These are phyloP conservation scores for Musca domestica DNA, from an alignment of 1,140 invertebrate genomes.

Conservation along the genomic window DNA sequence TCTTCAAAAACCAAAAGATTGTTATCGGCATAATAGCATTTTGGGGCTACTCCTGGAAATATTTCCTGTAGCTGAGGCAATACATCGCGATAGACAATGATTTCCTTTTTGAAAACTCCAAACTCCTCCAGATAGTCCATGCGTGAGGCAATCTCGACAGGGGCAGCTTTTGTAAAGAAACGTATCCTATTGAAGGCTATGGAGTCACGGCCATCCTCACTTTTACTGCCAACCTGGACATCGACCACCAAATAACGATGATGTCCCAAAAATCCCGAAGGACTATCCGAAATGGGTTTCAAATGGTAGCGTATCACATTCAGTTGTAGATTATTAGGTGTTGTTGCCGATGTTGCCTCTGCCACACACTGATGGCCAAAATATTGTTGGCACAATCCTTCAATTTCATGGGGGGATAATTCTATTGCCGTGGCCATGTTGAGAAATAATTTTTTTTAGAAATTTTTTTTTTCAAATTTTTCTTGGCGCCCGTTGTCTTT, in stretches of 20 bases:
- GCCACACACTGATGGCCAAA: constrained; percentile 42
- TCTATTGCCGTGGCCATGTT: constrained; percentile 56
- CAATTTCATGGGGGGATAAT: constrained; percentile 53
- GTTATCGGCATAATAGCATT: constrained; percentile 54
- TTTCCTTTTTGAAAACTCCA: constrained; percentile 58
- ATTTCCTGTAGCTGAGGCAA: constrained; percentile 48
- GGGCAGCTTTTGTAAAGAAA: constrained; percentile 59
- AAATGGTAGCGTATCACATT: constrained; percentile 34
- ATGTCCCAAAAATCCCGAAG: constrained; percentile 58
- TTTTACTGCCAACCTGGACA: constrained; percentile 26
- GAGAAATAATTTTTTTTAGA: background rate
- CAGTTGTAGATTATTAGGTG: constrained; percentile 31
- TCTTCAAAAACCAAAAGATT: constrained; percentile 57
- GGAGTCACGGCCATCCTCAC: constrained; percentile 24
- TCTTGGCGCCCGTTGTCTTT: no score
- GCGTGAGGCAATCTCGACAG: constrained; percentile 44
- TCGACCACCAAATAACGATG: constrained; percentile 50
- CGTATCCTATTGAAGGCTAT: constrained; percentile 26
- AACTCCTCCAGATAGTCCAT: constrained; percentile 55
- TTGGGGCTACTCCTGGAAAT: constrained; percentile 44
- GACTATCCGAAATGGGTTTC: constrained; percentile 40
- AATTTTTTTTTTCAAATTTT: background rate
- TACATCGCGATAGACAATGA: constrained; percentile 52
- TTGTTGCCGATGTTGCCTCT: constrained; percentile 20
- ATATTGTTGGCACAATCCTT: constrained; percentile 53